Evolutionary conservation across 2,113 vertebrate species (phyloP), one percentile per base, ranked within the genome.

Genomic region (Panurus biarmicus): DNA sequence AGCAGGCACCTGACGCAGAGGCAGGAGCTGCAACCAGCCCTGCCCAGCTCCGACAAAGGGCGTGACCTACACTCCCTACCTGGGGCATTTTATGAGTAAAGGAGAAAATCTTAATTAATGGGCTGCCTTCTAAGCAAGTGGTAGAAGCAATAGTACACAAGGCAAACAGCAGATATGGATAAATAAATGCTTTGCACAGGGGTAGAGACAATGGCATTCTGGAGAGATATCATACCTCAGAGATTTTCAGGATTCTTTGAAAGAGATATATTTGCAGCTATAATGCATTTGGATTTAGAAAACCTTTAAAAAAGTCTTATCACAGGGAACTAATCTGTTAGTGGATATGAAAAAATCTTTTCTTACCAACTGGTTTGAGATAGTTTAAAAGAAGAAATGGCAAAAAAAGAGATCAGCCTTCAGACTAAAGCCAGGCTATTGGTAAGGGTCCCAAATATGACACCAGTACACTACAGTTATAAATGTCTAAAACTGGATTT

Each of bases 21-120:
- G 29, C 36, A 66, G 57, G 23, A 2, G 3, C 42, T 28, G 15
- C 25, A 82, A 29, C 3, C 25, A 84, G 48, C 20, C 29, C 53
- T 40, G 48, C 20, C 29, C 53, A 45, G 19, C 25, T 58, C n/a
- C 0, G 0, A 24, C 7, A 19, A 22, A 60, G 11, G 0, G 2
- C 2, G 0, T 11, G 9, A 69, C 11, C 13, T 25, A 2, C 8
- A 3, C 19, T 35, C 7, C 60, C 33, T 35, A 1, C 16, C 44
- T 31, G 16, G 36, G 14, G 23, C 7, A 9, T 7, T 36, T 42
- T 5, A 28, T 5, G 11, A 29, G 3, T 12, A 67, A 66, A 82
- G 17, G 10, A n/a, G 22, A 73, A 67, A 67, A 64, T 18, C 7
- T 7, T 12, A 67, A 23, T 31, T 33, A 44, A 62, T 42, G 9